Conservation (phyloP, 2,888 invertebrate genomes). For the Poecilus cupreus region DNA sequence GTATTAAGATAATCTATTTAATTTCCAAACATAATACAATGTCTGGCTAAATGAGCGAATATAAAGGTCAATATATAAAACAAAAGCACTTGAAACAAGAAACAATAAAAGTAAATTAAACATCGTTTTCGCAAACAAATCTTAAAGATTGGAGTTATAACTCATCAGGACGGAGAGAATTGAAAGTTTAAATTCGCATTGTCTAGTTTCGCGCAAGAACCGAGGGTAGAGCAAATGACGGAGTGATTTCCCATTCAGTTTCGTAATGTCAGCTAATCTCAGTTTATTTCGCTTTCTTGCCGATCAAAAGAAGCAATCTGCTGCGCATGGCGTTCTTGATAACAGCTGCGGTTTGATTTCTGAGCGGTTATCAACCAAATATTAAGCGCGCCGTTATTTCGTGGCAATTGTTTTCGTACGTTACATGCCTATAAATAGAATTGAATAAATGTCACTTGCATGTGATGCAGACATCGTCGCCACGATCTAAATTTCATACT, state of each 20-base stretch:
- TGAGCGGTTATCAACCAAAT: constrained; percentile 41
- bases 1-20: neutral
- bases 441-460: constrained; percentile 53
- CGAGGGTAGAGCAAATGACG: neutral
- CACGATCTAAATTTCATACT: constrained; percentile 41
- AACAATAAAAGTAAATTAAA: constrained; percentile 1
- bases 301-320: neutral
- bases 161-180: neutral
- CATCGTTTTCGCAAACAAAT: constrained; percentile 1
- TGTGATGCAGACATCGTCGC: constrained; percentile 23
- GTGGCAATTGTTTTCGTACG: constrained; percentile 45
- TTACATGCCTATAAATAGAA: constrained; percentile 51
- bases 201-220: neutral
- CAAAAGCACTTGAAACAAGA: neutral
- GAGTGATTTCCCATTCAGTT: neutral
- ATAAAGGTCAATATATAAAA: constrained; percentile 5
- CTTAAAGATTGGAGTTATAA: constrained; percentile 8
- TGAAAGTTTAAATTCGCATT: constrained; percentile 13
- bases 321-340: neutral
- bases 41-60: neutral
- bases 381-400: constrained; percentile 30
- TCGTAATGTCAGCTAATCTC: neutral
- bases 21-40: neutral
- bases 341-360: constrained; percentile 12
- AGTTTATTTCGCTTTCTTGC: constrained; percentile 6